Percentiles rank a stretch among this genome's conserved stretches.
Evolutionary conservation across 2,888 invertebrate genomes (phyloP).

Genomic region (Rhamphomyia laevipes): DNA sequence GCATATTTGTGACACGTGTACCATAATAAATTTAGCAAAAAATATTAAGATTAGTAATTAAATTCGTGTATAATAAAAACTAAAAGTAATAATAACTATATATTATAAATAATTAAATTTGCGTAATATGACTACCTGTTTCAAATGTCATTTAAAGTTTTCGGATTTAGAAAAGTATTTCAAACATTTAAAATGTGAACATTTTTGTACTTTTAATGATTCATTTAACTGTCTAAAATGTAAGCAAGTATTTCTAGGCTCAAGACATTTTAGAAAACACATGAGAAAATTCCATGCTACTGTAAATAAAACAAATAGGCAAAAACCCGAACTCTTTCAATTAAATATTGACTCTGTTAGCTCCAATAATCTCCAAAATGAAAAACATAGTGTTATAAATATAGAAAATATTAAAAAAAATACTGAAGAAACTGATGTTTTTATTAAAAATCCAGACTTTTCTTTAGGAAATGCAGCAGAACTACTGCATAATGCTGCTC

Average conservation of each 20-base stretch:
- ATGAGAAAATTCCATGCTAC: background rate
- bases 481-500: background rate
- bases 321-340: background rate
- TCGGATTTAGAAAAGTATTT: background rate
- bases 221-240: background rate
- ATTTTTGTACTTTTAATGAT: background rate
- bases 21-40: too few relatives aligned
- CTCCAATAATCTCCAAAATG: background rate
- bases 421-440: background rate
- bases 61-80: too few relatives aligned
- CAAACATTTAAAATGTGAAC: background rate
- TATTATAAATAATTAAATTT: too few relatives aligned
- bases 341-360: background rate
- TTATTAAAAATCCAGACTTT: background rate
- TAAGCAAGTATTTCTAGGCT: background rate
- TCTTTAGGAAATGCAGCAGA: background rate
- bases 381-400: background rate
- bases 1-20: too few relatives aligned
- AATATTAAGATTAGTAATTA: too few relatives aligned
- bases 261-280: background rate
- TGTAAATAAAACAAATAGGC: background rate
- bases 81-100: too few relatives aligned
- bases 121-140: background rate
- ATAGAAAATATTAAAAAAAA: background rate
- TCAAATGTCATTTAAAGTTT: background rate